A percentile compares a stretch with the other conserved stretches of the same genome.
Conservation (phyloP, 2,888 invertebrate species). For the Entomobrya proxima region DNA sequence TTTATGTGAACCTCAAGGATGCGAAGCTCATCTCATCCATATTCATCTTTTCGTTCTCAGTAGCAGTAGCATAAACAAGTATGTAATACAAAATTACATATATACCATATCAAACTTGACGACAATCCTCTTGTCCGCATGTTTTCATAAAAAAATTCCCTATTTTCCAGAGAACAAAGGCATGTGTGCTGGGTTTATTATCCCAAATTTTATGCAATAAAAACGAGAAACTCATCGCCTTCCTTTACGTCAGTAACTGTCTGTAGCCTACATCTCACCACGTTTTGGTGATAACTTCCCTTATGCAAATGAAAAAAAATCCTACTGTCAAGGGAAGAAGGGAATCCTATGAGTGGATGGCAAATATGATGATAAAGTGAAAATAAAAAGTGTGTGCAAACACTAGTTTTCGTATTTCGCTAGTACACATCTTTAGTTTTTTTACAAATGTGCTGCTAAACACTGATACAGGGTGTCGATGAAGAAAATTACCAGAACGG, state of each 20-base stretch:
- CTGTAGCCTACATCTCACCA: background rate
- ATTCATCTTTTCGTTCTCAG: conserved; percentile 14
- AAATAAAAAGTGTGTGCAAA: background rate
- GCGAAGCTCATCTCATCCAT: conserved; percentile 41
- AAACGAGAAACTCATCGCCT: background rate
- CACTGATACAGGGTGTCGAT: conserved; percentile 20
- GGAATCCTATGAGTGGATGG: background rate
- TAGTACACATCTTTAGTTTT: background rate
- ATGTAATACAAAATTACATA: background rate
- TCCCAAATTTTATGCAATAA: conserved; percentile 44
- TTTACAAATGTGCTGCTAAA: background rate
- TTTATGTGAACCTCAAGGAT: conserved; percentile 27
- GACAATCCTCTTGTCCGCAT: background rate
- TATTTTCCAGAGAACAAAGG: background rate
- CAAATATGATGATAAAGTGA: background rate
- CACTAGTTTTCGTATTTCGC: background rate
- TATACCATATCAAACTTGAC: background rate
- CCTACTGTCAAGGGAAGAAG: background rate
- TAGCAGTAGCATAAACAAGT: background rate
- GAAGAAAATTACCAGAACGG: background rate
- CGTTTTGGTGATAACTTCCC: background rate
- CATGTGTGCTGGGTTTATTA: conserved; percentile 33
- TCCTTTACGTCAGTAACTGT: background rate
- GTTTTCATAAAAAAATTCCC: conserved; percentile 1
- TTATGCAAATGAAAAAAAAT: conserved; percentile 32